These are phyloP conservation scores for Arctocebus calabarensis DNA, from an alignment of 2,797 vertebrate genomes.

Conservation along the genomic window DNA sequence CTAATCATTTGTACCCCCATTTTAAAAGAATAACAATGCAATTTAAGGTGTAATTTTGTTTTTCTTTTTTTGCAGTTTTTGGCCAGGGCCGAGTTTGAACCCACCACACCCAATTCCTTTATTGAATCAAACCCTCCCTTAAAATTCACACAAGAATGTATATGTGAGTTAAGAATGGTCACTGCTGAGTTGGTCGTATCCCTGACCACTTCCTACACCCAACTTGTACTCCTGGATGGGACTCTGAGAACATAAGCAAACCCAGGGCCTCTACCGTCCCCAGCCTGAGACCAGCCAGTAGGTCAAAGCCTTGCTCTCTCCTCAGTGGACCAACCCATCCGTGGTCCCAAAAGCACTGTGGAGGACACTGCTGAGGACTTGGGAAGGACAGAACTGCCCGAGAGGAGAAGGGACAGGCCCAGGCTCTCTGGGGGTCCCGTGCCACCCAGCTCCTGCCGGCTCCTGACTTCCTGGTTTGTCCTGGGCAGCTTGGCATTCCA, in stretches of 20 bases:
- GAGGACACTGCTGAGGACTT: neutral
- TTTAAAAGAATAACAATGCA: neutral
- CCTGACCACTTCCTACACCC: no score
- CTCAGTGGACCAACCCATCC: neutral
- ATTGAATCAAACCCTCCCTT: neutral
- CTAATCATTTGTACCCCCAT: no score
- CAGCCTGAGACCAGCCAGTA: neutral
- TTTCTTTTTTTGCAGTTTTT: no score
- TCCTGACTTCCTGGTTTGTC: constrained; percentile 57
- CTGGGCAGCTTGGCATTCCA: constrained; percentile 18
- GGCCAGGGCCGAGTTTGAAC: no score
- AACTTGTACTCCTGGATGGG: neutral
- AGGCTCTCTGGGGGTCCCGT: constrained; percentile 44
- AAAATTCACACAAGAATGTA: neutral
- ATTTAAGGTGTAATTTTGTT: neutral
- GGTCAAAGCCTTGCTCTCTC: neutral
- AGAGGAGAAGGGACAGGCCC: neutral
- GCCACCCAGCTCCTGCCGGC: constrained; percentile 22
- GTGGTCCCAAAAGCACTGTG: neutral
- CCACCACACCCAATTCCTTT: no score
- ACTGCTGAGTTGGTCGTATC: neutral
- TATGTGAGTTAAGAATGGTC: neutral
- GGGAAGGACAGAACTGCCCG: neutral
- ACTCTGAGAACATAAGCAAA: neutral
- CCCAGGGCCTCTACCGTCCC: neutral